These are phyloP conservation scores for Geococcyx californianus DNA, from an alignment of 2,113 vertebrate species.

Conservation along the genomic window DNA sequence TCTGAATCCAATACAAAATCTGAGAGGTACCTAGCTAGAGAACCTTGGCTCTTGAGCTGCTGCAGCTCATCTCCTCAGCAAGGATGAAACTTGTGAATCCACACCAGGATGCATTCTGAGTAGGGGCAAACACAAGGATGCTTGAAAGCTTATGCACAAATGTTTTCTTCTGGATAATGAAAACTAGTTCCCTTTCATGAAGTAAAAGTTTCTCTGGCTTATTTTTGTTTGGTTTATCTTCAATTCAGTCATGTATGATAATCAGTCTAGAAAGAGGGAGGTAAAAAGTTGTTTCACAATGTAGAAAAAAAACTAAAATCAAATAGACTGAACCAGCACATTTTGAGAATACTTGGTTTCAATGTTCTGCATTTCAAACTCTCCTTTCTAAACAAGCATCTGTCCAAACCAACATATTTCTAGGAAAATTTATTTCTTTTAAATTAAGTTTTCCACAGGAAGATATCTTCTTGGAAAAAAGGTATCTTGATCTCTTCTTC, in stretches of 20 bases:
- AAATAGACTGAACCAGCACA: neutral
- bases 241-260: neutral
- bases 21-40: neutral
- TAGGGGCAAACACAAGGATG: neutral
- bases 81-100: neutral
- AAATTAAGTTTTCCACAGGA: neutral
- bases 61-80: neutral
- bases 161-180: neutral
- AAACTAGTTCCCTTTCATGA: neutral
- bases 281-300: neutral
- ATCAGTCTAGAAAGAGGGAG: neutral
- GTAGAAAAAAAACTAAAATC: neutral
- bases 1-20: neutral
- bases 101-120: neutral
- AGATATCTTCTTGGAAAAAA: neutral
- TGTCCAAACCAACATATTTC: constrained; percentile 9
- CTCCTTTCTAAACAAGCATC: neutral
- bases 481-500: neutral
- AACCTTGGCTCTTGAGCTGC: neutral
- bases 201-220: neutral
- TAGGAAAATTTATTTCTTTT: constrained; percentile 34
- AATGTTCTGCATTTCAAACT: neutral
- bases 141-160: neutral
- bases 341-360: constrained; percentile 9
- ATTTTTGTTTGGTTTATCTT: neutral